A percentile compares a stretch with the other conserved stretches of the same genome.
phyloP scores from a whole-genome alignment of 2,113 vertebrate genomes.

The Lontra canadensis region DNA sequence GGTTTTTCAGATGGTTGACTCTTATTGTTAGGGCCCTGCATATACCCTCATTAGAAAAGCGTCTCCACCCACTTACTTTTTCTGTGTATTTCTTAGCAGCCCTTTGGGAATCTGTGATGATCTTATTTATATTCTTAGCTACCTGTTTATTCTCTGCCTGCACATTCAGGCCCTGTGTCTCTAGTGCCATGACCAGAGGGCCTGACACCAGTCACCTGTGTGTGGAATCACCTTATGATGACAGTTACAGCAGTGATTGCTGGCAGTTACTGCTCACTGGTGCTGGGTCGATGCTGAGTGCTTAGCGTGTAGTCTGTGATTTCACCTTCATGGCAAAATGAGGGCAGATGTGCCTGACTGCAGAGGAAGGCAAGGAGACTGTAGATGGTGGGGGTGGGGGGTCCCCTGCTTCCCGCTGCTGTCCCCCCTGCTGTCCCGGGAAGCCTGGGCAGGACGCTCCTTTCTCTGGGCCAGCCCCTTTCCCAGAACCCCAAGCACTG shows the following conservation, averaged over 20 bases:
- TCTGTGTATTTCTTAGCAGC: neutral
- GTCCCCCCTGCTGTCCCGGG: neutral
- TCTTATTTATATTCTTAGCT: neutral
- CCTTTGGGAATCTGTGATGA: neutral
- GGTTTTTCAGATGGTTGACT: neutral
- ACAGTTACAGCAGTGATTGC: neutral
- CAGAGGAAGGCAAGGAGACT: neutral
- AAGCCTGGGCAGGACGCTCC: neutral
- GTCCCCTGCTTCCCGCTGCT: neutral
- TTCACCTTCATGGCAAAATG: neutral
- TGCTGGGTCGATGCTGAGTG: neutral
- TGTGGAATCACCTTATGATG: neutral
- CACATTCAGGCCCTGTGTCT: neutral
- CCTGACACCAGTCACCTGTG: neutral
- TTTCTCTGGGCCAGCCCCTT: neutral
- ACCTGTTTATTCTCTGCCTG: neutral
- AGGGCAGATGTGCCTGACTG: neutral
- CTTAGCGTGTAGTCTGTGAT: neutral
- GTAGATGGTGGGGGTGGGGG: neutral
- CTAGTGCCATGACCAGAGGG: no score
- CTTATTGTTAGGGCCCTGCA: neutral
- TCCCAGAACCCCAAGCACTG: conserved; percentile 23
- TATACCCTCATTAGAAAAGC: rapidly evolving
- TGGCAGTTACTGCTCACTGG: neutral
- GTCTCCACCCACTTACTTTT: neutral